Evolutionary conservation across 2,113 vertebrate genomes (phyloP), one percentile per base, ranked within the genome.

Genomic region (Hystrix brachyura): DNA sequence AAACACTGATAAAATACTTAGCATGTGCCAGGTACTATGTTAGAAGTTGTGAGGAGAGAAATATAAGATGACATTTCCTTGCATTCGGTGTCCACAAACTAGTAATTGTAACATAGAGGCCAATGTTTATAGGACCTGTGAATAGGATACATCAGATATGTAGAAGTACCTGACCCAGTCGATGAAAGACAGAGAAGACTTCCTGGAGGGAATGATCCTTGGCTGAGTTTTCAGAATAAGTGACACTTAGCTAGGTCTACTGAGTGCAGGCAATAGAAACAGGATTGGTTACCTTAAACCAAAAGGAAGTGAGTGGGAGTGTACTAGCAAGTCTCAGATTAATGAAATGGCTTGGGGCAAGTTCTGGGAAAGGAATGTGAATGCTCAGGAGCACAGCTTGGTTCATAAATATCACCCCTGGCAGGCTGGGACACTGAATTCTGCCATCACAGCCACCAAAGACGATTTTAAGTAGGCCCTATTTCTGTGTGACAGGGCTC

Each of bases 181-280:
- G 46, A 8, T 51, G 43, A 55, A 46, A 84, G 46, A 51, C 57
- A 87, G 91, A 67, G 64, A 80, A 43, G 8, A 6, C 53, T 84
- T 81, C 32, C 23, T 64, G 38, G 13, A 92, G 10, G 57, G 5
- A 57, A 25, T 59, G 65, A 69, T 32, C 48, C 38, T 62, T 11
- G 64, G 48, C 29, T 71, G 65, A 72, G 34, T 80, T 94, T 92
- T 95, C 91, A 60, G 57, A 90, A 48, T 48, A 67, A 91, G 8
- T 53, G 19, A 65, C 12, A 91, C 8, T 78, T 60, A 53, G 18
- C 38, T 13, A 69, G 13, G 3, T 32, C 32, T 67, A 0, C 59
- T 17, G 23, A 65, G 86, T 78, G 29, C 21, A 89, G 87, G 55
- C 60, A 87, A 74, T 32, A 87, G 84, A 94, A 18, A 46, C 38